Conservation (phyloP, 1,140 invertebrate species). For the Trichonephila clavipes region DNA sequence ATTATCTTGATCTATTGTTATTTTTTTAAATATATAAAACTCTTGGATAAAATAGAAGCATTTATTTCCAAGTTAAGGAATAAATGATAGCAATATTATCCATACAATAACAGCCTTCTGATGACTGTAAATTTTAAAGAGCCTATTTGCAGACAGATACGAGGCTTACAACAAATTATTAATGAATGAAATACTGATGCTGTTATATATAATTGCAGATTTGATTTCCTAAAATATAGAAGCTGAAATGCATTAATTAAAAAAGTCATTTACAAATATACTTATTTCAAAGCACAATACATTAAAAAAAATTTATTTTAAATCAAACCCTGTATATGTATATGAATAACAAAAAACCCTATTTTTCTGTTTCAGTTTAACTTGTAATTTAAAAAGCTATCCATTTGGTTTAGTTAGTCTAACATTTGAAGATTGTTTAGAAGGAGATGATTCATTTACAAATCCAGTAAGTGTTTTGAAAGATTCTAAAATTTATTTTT, state of each 20-base stretch:
- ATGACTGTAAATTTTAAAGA: conserved; percentile 39
- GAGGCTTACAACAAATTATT: background rate
- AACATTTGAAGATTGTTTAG: conserved; percentile 68
- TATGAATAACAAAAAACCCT: no score
- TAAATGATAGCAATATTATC: background rate
- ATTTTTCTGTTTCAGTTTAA: conserved; percentile 41
- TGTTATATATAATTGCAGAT: no score
- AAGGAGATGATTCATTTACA: conserved; percentile 29
- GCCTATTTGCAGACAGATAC: conserved; percentile 33
- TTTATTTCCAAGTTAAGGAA: background rate
- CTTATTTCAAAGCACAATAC: no score
- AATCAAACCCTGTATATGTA: no score
- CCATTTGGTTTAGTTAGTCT: conserved; percentile 63
- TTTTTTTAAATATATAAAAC: background rate
- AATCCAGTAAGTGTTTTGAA: conserved; percentile 59
- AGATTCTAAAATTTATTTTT: no score
- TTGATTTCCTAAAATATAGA: no score
- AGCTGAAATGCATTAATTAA: no score
- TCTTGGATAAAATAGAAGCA: background rate
- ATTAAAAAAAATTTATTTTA: no score
- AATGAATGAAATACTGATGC: no score
- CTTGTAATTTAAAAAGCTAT: conserved; percentile 57
- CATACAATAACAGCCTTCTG: conserved; percentile 34
- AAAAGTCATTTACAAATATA: no score
- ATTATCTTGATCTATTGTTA: no score